Percentiles rank a stretch among this genome's conserved stretches.
Conservation (phyloP, 2,113 vertebrate species). For the Sapajus apella region DNA sequence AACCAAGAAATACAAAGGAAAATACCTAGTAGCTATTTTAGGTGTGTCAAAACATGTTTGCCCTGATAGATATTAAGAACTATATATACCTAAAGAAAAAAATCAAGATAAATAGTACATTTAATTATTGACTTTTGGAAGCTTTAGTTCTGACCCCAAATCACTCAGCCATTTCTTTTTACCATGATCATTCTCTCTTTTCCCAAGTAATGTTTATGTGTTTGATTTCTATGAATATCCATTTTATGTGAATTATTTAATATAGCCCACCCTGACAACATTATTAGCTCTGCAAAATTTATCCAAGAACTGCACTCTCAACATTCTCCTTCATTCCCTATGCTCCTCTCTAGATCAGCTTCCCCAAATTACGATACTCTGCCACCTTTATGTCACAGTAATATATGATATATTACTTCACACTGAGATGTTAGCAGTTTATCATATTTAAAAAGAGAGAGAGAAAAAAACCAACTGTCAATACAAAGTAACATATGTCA, state of each 20-base stretch:
- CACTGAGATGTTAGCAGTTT: neutral
- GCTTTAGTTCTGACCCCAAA: neutral
- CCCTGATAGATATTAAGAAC: neutral
- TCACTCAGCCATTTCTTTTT: neutral
- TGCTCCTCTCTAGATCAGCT: neutral
- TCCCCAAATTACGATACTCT: neutral
- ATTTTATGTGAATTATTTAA: conserved; percentile 31
- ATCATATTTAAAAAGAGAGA: conserved; percentile 13
- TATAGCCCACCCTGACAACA: neutral
- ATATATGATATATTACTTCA: neutral
- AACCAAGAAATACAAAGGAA: neutral
- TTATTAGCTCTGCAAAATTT: neutral
- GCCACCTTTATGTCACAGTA: neutral
- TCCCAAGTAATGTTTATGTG: neutral
- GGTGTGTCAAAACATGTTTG: neutral
- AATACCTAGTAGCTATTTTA: neutral
- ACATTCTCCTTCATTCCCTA: neutral
- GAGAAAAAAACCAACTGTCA: conserved; percentile 20
- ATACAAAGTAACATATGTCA: neutral
- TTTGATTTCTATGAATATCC: neutral
- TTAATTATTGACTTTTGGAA: neutral
- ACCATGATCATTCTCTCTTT: neutral
- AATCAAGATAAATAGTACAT: neutral
- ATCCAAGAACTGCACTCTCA: neutral
- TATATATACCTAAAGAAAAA: neutral